Evolutionary conservation across 2,797 vertebrate species (phyloP).

Genomic region (Acanthurus tractus): DNA sequence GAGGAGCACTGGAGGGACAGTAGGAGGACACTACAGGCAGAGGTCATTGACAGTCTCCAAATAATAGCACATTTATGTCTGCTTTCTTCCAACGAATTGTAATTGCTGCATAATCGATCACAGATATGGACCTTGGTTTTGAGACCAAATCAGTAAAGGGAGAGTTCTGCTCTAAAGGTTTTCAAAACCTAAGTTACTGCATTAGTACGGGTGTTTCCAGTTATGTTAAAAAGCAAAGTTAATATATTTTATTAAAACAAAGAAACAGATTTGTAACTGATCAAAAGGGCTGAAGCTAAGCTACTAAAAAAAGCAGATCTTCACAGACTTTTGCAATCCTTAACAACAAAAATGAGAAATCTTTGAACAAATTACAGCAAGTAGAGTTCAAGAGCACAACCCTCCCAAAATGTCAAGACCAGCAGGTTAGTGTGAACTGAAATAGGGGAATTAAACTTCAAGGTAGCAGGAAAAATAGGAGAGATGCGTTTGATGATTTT

Average conservation of each 20-base stretch:
- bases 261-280: neutral
- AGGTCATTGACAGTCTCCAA: neutral
- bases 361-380: neutral
- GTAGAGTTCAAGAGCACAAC: neutral
- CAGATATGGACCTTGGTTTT: neutral
- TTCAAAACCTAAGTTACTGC: neutral
- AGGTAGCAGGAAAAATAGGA: neutral
- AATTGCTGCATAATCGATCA: neutral
- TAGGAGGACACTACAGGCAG: neutral
- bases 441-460: neutral
- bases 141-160: neutral
- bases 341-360: slow-evolving; percentile 12
- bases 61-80: neutral
- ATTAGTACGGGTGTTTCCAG: neutral
- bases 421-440: neutral
- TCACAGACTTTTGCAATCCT: neutral
- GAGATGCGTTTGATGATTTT: neutral
- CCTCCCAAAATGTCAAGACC: neutral
- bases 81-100: neutral
- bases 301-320: neutral
- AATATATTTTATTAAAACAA: too few species aligned
- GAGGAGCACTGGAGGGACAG: slow-evolving; percentile 17
- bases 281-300: neutral
- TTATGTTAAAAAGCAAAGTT: neutral
- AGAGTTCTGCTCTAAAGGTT: neutral